Percentiles rank a stretch among this genome's conserved stretches.
Conservation (phyloP, 2,888 invertebrate genomes). For the Aproaerema taeniolella region DNA sequence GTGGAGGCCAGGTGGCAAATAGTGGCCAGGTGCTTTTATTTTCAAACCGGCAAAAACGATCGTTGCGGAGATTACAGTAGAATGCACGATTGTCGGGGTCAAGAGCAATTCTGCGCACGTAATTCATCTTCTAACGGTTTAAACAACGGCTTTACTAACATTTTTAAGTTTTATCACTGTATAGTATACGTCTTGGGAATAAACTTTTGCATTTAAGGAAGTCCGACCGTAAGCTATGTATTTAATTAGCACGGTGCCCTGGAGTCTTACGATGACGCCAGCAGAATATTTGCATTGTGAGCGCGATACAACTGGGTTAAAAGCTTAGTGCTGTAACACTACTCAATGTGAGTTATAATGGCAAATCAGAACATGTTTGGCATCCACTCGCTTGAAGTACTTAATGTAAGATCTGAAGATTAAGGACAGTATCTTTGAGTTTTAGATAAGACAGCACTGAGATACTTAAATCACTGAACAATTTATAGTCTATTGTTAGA, state of each 20-base stretch:
- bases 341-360: constrained; percentile 25
- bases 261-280: constrained; percentile 36
- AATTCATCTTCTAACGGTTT: constrained; percentile 24
- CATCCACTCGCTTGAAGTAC: constrained; percentile 8
- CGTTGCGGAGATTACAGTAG: constrained; percentile 23
- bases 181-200: constrained; percentile 8
- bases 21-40: constrained; percentile 15
- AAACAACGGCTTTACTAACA: constrained; percentile 8
- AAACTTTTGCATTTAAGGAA: too few species aligned
- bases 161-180: constrained; percentile 9
- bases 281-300: constrained; percentile 48
- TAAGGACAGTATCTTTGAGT: too few species aligned
- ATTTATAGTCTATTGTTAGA: too few species aligned
- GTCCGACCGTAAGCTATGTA: constrained; percentile 18
- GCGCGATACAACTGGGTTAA: constrained; percentile 49
- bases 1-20: constrained; percentile 13
- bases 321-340: constrained; percentile 57
- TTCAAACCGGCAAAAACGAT: constrained; percentile 21
- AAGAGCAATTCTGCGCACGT: constrained; percentile 28
- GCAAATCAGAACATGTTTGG: constrained; percentile 15
- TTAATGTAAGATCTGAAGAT: neutral
- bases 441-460: too few species aligned
- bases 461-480: too few species aligned
- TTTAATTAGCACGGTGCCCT: constrained; percentile 28
- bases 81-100: constrained; percentile 26